Percentiles rank a stretch among this genome's conserved stretches.
Conservation (phyloP, 2,113 vertebrate species). For the Tonatia bakeri region DNA sequence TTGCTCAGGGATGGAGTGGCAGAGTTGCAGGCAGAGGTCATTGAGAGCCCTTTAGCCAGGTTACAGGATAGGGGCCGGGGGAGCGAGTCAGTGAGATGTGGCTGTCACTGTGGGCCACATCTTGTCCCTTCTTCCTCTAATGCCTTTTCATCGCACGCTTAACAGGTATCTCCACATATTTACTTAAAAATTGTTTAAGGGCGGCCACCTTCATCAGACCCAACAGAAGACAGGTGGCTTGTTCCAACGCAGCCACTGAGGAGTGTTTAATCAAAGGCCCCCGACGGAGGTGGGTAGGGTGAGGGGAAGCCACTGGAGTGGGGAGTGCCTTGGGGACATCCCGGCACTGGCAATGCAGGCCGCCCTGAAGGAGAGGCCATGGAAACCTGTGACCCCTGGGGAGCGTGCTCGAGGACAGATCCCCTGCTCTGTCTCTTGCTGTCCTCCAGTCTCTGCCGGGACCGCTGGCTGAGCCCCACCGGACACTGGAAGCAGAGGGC, state of each 20-base stretch:
- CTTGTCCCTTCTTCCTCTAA: not conserved
- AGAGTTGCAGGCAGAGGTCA: not conserved
- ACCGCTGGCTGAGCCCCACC: not conserved
- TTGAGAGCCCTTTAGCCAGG: fast-evolving
- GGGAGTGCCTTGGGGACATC: not conserved
- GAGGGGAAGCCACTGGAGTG: fast-evolving
- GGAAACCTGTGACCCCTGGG: not conserved
- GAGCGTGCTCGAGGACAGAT: fast-evolving
- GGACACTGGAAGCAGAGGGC: not conserved
- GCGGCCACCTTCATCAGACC: not conserved
- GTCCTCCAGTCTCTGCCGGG: not conserved
- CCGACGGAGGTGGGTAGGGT: not conserved
- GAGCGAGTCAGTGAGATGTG: not conserved
- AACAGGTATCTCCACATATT: not conserved
- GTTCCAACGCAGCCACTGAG: not conserved
- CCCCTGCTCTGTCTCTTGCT: not conserved
- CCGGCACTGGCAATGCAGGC: no score
- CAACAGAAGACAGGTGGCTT: not conserved
- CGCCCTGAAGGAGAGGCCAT: no score
- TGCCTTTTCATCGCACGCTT: not conserved
- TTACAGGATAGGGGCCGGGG: not conserved
- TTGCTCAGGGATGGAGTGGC: not conserved
- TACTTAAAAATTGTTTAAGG: conserved; percentile 23
- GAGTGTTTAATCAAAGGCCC: not conserved
- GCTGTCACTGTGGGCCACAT: not conserved